Conservation (phyloP, 1,140 invertebrate genomes). For the Bombus cullumanus region DNA sequence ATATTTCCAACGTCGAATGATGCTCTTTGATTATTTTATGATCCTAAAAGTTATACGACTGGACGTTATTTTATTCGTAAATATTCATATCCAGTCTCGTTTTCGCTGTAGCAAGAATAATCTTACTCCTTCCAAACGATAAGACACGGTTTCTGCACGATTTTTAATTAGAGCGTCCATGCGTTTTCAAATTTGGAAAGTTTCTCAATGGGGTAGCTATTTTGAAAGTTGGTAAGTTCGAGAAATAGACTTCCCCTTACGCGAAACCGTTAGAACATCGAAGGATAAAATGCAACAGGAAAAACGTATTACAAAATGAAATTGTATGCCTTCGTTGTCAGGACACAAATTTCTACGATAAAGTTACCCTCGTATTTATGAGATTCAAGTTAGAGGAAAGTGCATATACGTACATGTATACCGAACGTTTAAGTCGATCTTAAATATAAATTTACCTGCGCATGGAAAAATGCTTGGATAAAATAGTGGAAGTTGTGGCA, state of each 20-base stretch:
- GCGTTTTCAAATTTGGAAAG: not conserved
- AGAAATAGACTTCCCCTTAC: not conserved
- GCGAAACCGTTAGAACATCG: too few species aligned
- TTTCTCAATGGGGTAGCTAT: not conserved
- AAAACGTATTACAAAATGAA: not conserved
- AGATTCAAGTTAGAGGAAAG: too few species aligned
- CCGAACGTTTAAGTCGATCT: not conserved
- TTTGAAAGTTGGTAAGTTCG: not conserved
- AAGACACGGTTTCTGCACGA: not conserved
- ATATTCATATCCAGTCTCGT: too few species aligned
- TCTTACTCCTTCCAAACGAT: not conserved
- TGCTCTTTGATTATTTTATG: too few species aligned
- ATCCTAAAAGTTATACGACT: too few species aligned
- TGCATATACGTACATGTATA: not conserved
- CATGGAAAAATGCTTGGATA: not conserved
- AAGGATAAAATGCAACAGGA: too few species aligned
- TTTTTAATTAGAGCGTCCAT: too few species aligned
- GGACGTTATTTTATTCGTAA: too few species aligned
- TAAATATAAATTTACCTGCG: not conserved
- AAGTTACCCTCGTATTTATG: not conserved
- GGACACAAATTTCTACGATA: not conserved
- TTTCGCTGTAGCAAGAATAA: too few species aligned
- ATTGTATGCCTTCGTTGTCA: not conserved
- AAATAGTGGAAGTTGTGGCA: not conserved
- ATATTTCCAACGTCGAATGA: too few species aligned